Evolutionary conservation across 2,113 vertebrate genomes (phyloP).

Genomic region (Caracal caracal): DNA sequence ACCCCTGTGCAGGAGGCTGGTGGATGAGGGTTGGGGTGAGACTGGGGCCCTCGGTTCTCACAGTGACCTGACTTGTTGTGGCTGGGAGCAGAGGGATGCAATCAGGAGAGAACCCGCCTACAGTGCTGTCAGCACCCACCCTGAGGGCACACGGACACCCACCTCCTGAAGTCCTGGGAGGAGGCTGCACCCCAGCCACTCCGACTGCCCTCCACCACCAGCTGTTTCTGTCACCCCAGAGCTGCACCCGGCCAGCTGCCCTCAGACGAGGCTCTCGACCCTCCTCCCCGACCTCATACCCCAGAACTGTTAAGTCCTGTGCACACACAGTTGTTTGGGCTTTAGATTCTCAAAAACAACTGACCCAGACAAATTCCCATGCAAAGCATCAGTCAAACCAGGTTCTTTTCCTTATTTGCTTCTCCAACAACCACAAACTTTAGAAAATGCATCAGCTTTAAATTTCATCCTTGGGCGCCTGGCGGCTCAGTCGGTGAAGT

Average conservation of each 20-base stretch:
- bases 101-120: background rate
- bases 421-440: background rate
- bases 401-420: background rate
- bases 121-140: background rate
- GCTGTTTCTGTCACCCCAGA: background rate
- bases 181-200: background rate
- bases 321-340: background rate
- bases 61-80: background rate
- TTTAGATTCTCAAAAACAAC: background rate
- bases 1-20: background rate
- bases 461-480: background rate
- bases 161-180: background rate
- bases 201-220: background rate
- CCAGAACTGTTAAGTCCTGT: background rate
- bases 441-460: background rate
- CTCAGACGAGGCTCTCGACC: background rate
- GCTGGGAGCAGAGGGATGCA: background rate
- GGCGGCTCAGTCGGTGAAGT: too few relatives aligned
- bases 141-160: background rate
- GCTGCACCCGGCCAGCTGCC: background rate
- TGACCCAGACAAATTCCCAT: background rate
- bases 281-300: background rate
- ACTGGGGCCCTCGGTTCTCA: background rate
- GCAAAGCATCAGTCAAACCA: too few relatives aligned
- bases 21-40: background rate